A percentile compares a stretch with the other conserved stretches of the same genome.
Evolutionary conservation across 2,888 invertebrate genomes (phyloP).

Genomic region (Erannis defoliaria): DNA sequence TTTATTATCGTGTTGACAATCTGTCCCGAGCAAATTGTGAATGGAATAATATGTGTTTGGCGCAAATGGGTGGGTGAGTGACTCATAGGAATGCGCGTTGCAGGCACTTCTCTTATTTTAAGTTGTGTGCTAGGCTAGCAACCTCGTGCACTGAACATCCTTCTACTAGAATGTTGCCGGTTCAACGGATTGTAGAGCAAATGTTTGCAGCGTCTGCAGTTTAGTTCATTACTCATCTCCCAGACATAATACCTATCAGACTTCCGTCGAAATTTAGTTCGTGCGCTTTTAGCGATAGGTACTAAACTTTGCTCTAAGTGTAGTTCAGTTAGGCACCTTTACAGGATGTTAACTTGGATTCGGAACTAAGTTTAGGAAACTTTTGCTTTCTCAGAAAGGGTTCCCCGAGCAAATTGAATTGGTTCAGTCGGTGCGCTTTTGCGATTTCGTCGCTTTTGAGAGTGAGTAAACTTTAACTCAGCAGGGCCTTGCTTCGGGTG

Average conservation of each 20-base stretch:
- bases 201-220: constrained; percentile 35
- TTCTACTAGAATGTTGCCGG: not conserved
- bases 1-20: constrained; percentile 25
- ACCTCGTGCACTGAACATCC: not conserved
- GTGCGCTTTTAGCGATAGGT: constrained; percentile 28
- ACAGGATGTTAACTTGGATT: constrained; percentile 14
- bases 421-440: constrained; percentile 5
- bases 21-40: constrained; percentile 22
- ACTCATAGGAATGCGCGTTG: constrained; percentile 26
- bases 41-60: constrained; percentile 34
- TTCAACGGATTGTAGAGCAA: constrained; percentile 24
- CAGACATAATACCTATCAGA: constrained; percentile 44
- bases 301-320: constrained; percentile 17
- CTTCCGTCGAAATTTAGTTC: constrained; percentile 43
- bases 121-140: not conserved
- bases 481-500: constrained; percentile 18
- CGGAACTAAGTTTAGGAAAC: constrained; percentile 8
- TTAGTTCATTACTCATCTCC: constrained; percentile 42
- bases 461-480: constrained; percentile 4
- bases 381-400: constrained; percentile 30
- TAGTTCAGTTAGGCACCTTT: constrained; percentile 1
- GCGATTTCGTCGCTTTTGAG: not conserved
- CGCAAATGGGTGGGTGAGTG: constrained; percentile 28
- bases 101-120: constrained; percentile 16
- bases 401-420: constrained; percentile 11